Conservation (phyloP, 2,797 vertebrate species). For the Chiroxiphia lanceolata region DNA sequence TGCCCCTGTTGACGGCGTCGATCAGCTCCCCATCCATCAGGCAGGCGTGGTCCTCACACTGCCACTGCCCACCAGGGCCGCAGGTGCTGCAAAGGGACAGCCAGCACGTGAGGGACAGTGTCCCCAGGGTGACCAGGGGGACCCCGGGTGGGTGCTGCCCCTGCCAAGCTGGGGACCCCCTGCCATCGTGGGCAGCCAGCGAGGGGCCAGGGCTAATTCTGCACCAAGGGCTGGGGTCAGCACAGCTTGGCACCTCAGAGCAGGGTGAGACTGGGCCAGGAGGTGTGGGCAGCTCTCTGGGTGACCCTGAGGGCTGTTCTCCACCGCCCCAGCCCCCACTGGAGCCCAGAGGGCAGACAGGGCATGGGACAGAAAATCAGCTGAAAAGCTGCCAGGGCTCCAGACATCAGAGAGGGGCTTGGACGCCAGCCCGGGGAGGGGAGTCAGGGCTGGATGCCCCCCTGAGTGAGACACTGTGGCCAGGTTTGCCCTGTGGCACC, state of each 20-base stretch:
- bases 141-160: background rate
- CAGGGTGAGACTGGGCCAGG: background rate
- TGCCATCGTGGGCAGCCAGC: rapidly evolving
- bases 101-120: rapidly evolving
- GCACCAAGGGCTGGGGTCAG: background rate
- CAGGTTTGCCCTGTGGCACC: background rate
- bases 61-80: constrained; percentile 81
- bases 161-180: rapidly evolving
- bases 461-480: rapidly evolving
- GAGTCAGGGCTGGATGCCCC: background rate
- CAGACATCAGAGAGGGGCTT: background rate
- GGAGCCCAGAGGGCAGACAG: background rate
- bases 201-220: rapidly evolving
- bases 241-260: background rate
- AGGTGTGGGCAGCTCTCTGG: background rate
- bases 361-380: background rate
- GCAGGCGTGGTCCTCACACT: constrained; percentile 89
- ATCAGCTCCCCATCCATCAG: constrained; percentile 88
- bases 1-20: constrained; percentile 83
- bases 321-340: rapidly evolving
- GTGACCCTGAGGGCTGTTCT: background rate
- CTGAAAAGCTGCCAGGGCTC: constrained; percentile 4
- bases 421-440: background rate
- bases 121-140: background rate
- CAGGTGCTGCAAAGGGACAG: constrained; percentile 83